Percentiles rank a stretch among this genome's conserved stretches.
These are phyloP conservation scores for Myrmecophaga tridactyla DNA, from an alignment of 2,113 vertebrate species.

Conservation along the genomic window DNA sequence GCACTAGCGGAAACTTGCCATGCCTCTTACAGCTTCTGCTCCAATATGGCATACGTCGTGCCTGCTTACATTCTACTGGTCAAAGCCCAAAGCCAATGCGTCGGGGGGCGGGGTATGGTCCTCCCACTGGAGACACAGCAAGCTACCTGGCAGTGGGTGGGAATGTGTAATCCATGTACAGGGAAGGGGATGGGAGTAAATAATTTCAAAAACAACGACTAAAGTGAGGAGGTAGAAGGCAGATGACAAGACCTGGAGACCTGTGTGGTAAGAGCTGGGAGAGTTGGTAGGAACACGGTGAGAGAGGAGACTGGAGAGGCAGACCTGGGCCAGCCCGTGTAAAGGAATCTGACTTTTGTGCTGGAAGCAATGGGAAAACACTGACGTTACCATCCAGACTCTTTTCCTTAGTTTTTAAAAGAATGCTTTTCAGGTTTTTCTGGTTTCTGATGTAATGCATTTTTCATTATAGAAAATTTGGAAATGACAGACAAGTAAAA, in stretches of 20 bases:
- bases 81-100: background rate
- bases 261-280: background rate
- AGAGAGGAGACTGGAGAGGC: background rate
- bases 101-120: background rate
- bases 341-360: background rate
- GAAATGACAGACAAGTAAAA: background rate
- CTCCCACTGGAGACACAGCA: accelerated
- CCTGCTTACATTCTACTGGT: background rate
- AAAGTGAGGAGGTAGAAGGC: background rate
- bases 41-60: background rate
- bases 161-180: background rate
- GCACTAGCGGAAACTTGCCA: background rate
- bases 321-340: background rate
- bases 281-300: background rate
- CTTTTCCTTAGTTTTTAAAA: background rate
- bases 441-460: background rate
- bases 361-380: background rate
- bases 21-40: background rate
- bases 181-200: background rate
- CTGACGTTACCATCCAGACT: background rate
- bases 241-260: background rate
- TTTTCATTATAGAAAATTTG: background rate
- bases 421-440: background rate
- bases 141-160: background rate
- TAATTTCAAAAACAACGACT: background rate